Base-by-base conservation (phyloP, 2,797 vertebrate genomes). In the Coracias cyanogaster region DNA sequence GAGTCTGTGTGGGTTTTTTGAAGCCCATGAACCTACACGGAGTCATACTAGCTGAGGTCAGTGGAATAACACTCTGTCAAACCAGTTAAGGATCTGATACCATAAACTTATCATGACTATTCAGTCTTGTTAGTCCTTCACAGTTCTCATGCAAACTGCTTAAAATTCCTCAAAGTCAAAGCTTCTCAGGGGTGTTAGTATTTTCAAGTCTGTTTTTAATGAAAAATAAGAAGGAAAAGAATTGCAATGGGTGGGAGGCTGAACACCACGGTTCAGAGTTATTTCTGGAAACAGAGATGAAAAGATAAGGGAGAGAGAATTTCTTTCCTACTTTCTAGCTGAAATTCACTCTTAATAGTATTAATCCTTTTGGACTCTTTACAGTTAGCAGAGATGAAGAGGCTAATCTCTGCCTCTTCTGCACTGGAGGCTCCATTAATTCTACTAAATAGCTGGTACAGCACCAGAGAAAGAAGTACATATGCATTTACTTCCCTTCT, bases 391-490 rank as follows among this genome's bases (percentile, higher is more conserved):
- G 94, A 94, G 81, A 95, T 92, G 90, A 94, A 92, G 91, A 93
- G 58, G 88, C 94, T 97, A 94, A 96, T 94, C 91, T 89, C 82
- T 94, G 62, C 67, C 51, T 91, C 67, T 87, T 77, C 91, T 77
- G 43, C 71, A 89, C 57, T 92, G 78, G 88, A 94, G 51, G 52
- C 81, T 95, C 94, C 96, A 96, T 96, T 96, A 97, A 92, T 92
- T 95, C 95, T 81, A 74, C 92, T 92, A 95, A 95, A 93, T 78
- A 95, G 78, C 71, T 92, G 46, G 67, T 89, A 67, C 74, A 92
- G 67, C 67, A 96, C 33, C 58, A 82, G 64, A 87, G 84, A 93
- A 95, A 90, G 90, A 78, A 94, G 86, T 90, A 90, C 90, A 97
- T 87, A 86, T 0, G 14, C 78, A 95, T 95, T 95, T 96, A 86